Evolutionary conservation across 92 coral and sea anemone genomes (phyloP).

Genomic region (Palythoa heliodiscus): DNA sequence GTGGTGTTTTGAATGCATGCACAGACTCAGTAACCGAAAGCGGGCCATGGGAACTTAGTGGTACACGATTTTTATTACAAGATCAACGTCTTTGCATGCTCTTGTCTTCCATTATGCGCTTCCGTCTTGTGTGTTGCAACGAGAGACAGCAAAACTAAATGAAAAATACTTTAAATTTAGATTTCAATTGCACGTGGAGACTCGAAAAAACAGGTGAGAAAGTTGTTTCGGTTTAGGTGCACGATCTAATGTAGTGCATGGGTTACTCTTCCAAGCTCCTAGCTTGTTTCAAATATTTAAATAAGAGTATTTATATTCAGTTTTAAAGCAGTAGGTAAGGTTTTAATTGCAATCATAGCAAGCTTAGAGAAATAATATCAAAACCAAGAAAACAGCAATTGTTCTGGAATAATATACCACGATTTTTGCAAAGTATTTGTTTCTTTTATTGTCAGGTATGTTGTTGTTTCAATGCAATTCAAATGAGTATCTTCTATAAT

Average conservation of each 20-base stretch:
- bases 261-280: not conserved
- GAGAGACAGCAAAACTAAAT: conserved; percentile 14
- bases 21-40: too few species aligned
- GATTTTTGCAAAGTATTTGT: not conserved
- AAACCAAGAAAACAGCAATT: not conserved
- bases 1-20: too few species aligned
- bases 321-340: not conserved
- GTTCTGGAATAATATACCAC: not conserved
- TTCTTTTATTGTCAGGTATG: not conserved
- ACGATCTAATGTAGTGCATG: not conserved
- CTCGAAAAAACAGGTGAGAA: conserved; percentile 41
- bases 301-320: not conserved
- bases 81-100: not conserved
- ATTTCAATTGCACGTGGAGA: conserved; percentile 41
- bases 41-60: too few species aligned
- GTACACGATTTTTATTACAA: too few species aligned
- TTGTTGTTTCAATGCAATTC: not conserved
- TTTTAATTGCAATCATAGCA: not conserved
- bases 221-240: not conserved
- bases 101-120: not conserved
- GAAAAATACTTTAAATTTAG: conserved; percentile 34
- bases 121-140: not conserved
- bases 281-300: not conserved
- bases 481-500: not conserved
- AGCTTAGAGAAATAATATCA: not conserved